Evolutionary conservation across 2,888 invertebrate species (phyloP), one percentile per base, ranked within the genome.

Genomic region (Amphimallon solstitiale): DNA sequence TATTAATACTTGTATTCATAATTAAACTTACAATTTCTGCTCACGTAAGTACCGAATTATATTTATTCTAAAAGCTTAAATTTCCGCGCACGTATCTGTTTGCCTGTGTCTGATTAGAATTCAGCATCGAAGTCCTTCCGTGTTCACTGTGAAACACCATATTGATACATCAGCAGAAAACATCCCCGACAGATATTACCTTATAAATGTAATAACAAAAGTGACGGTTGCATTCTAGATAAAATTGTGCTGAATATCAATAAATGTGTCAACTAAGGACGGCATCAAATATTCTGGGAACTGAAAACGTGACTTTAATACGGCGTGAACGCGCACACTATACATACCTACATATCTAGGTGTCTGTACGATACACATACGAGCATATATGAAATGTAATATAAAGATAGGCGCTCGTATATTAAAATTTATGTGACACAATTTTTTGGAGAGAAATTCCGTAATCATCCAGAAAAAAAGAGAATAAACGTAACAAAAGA

Each of bases 1-100:
- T 29, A 29, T 29, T 29, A 29, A 5, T 29, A 29, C 5, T 7
- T 51, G 17, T 51, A 51, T 51, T 51, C 51, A 35, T 35, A 51
- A 51, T 51, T 51, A 43, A 40, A 56, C 23, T 43, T 23, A 43
- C 38, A 29, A 23, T 56, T 56, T 23, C 40, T 14, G 40, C 29
- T 43, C 56, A 59, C 56, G 56, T 59, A 40, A 1, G 14, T 37
- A 56, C 2, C 29, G 12, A 15, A 59, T 59, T 59, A 43, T 59
- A 34, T 29, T 59, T 56, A 29, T 51, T 51, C 35, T 15, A 17
- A 5, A 51, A 51, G 10, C n/a, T 59, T 59, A 5, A 29, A 15
- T 29, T 59, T 59, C 56, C 9, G 29, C 1, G 34, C 56, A 59
- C 56, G 56, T 59, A 38, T 19, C 21, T 10, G 19, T 12, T 38